Base-by-base conservation (phyloP, 2,113 vertebrate species). In the Brachypteracias leptosomus region DNA sequence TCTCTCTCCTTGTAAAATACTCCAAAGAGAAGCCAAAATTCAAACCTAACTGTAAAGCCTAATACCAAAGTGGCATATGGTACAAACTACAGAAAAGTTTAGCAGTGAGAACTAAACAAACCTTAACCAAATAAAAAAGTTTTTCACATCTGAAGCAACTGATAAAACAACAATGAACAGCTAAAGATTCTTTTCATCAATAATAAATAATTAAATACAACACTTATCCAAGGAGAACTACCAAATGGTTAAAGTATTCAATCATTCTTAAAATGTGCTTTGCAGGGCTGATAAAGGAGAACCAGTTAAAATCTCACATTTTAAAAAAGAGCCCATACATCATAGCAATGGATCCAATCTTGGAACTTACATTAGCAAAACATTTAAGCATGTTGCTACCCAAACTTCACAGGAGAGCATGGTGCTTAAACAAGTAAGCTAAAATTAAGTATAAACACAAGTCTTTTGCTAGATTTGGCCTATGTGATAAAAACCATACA, bases 1-100 rank as follows among this genome's bases (percentile, higher is more conserved):
- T 84, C 55, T 79, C 77, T 89, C 67, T 88, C 52, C 72, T 90
- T 71, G 29, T 92, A 92, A 92, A 95, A 61, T 35, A 72, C 36
- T 73, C 82, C 57, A 91, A 94, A 85, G 72, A 96, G 66, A 81
- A 88, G 75, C 55, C 81, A 96, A 96, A 91, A 97, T 87, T 77
- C 52, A 91, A 90, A 91, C 84, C 66, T 75, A 19, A 89, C 59
- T 74, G 54, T 54, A 94, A 95, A 63, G 31, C 18, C 24, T n/a
- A 88, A 78, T 73, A 83, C 42, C 51, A 26, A 95, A 77, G 35
- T 51, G 61, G 72, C 85, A 87, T 55, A 91, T 75, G 55, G 81
- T 83, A 22, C 71, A 88, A 85, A 89, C 61, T 67, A 59, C 42
- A 82, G 68, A 83, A 94, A 88, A 87, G 40, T 86, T 82, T 78